Evolutionary conservation across 2,797 vertebrate species (phyloP), one percentile per base, ranked within the genome.

Genomic region (Acanthurus lineatus): DNA sequence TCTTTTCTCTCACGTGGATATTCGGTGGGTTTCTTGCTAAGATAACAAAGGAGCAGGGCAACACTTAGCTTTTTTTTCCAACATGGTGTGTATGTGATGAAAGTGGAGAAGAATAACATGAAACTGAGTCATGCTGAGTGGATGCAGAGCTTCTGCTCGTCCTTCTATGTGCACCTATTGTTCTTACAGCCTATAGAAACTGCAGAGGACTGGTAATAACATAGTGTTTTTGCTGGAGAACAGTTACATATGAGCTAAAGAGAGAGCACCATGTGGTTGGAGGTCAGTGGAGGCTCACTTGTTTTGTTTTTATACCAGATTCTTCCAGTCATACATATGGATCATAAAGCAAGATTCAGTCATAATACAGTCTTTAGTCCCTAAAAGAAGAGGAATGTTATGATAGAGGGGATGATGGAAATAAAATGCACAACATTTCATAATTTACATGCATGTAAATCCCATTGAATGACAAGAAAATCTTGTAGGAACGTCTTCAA

Each of bases 41-140:
- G 47, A 28, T 38, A 20, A n/a, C 53, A 52, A 75, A 64, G 53
- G 35, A 68, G 68, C 71, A 32, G 15, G 15, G 65, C 32, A 64
- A 17, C 14, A 32, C 25, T 42, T 8, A 11, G 38, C 38, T 59
- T 20, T 44, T 45, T n/a, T 44, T 45, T 17, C 8, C 10, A 35
- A 4, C 22, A 47, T 44, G 28, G 70, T 52, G 8, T 32, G 22
- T 15, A 68, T 9, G 20, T 10, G 48, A 57, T 52, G 58, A 44
- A 48, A 68, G 16, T 14, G 40, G 44, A 57, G 42, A 48, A 45
- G 12, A 14, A 22, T 19, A 65, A 73, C 28, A 12, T 1, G 17
- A 3, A 22, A 51, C 44, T 32, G 16, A 38, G 51, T 32, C 65
- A 19, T 44, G 6, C 38, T 65, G 60, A 60, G 45, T 32, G 38